These are phyloP conservation scores for Prenolepis imparis DNA, from an alignment of 2,888 invertebrate species.

Conservation along the genomic window DNA sequence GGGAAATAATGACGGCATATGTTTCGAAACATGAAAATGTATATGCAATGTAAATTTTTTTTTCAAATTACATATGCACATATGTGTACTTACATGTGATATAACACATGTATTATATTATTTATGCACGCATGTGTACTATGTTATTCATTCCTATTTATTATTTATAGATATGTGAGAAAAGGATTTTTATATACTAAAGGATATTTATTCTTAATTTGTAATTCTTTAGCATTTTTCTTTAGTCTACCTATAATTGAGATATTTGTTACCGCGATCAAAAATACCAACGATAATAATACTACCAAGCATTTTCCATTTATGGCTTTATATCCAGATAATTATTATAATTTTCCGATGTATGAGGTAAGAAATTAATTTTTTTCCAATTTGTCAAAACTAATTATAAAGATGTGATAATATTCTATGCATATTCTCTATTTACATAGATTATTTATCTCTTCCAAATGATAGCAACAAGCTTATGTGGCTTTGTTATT, in stretches of 20 bases:
- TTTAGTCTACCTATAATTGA: slow-evolving; percentile 73
- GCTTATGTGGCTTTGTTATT: slow-evolving; percentile 74
- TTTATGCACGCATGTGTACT: background rate
- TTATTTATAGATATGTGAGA: slow-evolving; percentile 73
- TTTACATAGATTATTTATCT: slow-evolving; percentile 71
- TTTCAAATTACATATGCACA: background rate
- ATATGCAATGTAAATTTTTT: slow-evolving; percentile 67
- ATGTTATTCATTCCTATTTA: background rate
- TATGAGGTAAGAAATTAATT: slow-evolving; percentile 72
- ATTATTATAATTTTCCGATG: slow-evolving; percentile 74
- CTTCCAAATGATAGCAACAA: slow-evolving; percentile 78
- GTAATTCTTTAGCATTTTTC: slow-evolving; percentile 77
- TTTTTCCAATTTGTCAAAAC: slow-evolving; percentile 2
- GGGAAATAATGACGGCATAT: slow-evolving; percentile 66
- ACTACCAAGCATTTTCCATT: slow-evolving; percentile 75
- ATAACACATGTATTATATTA: background rate
- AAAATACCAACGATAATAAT: slow-evolving; percentile 43
- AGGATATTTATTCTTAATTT: slow-evolving; percentile 75
- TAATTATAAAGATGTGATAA: slow-evolving; percentile 3
- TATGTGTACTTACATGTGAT: background rate
- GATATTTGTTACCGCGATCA: slow-evolving; percentile 47
- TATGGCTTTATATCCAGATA: slow-evolving; percentile 75
- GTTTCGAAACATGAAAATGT: slow-evolving; percentile 46
- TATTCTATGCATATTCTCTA: slow-evolving; percentile 26
- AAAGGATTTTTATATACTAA: slow-evolving; percentile 69